A percentile compares a stretch with the other conserved stretches of the same genome.
phyloP scores from a whole-genome alignment of 30 jellyfish, hydroid and myxozoan species.

The Turritopsis dohrnii region DNA sequence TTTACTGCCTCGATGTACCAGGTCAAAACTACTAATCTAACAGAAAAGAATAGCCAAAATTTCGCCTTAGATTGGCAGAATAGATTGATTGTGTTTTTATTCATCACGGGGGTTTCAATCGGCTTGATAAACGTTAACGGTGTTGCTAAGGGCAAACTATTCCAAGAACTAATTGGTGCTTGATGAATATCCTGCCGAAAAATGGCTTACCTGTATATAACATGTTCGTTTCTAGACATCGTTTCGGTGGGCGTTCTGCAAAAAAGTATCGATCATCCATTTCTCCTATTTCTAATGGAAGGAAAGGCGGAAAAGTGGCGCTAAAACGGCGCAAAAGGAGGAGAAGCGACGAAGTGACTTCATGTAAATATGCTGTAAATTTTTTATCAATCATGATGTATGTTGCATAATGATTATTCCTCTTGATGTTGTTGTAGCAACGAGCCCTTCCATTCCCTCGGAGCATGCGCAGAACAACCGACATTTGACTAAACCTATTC shows the following conservation, averaged over 20 bases:
- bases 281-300: background rate
- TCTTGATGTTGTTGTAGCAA: background rate
- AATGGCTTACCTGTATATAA: too few relatives aligned
- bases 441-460: constrained; percentile 10
- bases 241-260: background rate
- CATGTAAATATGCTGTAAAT: constrained; percentile 13
- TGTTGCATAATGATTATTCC: background rate
- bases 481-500: constrained; percentile 17
- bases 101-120: too few relatives aligned
- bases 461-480: background rate
- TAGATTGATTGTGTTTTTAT: too few relatives aligned
- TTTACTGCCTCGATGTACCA: too few relatives aligned
- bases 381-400: background rate
- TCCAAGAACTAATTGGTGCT: too few relatives aligned
- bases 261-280: background rate
- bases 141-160: too few relatives aligned
- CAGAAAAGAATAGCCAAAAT: too few relatives aligned
- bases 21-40: too few relatives aligned
- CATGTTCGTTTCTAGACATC: background rate
- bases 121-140: too few relatives aligned
- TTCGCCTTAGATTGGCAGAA: too few relatives aligned
- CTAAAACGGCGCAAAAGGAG: constrained; percentile 27
- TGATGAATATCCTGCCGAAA: too few relatives aligned
- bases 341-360: constrained; percentile 37
- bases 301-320: background rate